Base-by-base conservation (phyloP, 2,113 vertebrate species). In the Lagopus muta region DNA sequence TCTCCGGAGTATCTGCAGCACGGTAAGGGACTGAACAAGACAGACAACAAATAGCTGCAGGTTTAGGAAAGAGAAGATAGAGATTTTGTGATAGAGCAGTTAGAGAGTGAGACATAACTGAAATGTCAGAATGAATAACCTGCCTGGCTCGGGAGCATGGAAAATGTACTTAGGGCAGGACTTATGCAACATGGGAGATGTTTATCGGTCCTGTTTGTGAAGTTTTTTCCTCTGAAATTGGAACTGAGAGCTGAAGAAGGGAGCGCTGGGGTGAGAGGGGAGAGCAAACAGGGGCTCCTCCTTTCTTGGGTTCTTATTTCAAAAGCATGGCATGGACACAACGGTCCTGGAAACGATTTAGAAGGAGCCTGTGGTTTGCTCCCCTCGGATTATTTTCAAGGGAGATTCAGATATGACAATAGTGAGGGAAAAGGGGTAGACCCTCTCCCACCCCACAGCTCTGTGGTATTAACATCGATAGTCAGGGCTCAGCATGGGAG, bases 121-220 rank as follows among this genome's bases (percentile, higher is more conserved):
- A 60, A 20, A 78, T 80, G 64, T 74, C 69, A 54, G 77, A 93
- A 66, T 74, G 67, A 81, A 66, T 80, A 96, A 89, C 82, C 94
- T 86, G 67, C 50, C 93, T 94, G 75, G 72, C 75, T 60, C 0
- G 0, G 38, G 64, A 96, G 32, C 27, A 12, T 6, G 79, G 89
- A 96, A 96, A 95, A 96, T 43, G 57, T 1, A 0, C 84, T 27
- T 54, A 86, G 75, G 52, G 75, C 38, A 64, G 55, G 34, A 87
- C 52, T 83, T 92, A 60, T 5, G 75, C 78, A 93, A 83, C 27
- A 42, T 15, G 34, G 91, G 43, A 95, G 82, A 91, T 89, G 69
- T 74, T 93, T 91, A 92, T 96, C 87, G 21, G 8, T 55, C 71
- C 69, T 67, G 47, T 0, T 5, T 28, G 66, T 79, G 48, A 5